Evolutionary conservation across 1,140 invertebrate genomes (phyloP), one percentile per base, ranked within the genome.

Genomic region (Chlorops oryzae): DNA sequence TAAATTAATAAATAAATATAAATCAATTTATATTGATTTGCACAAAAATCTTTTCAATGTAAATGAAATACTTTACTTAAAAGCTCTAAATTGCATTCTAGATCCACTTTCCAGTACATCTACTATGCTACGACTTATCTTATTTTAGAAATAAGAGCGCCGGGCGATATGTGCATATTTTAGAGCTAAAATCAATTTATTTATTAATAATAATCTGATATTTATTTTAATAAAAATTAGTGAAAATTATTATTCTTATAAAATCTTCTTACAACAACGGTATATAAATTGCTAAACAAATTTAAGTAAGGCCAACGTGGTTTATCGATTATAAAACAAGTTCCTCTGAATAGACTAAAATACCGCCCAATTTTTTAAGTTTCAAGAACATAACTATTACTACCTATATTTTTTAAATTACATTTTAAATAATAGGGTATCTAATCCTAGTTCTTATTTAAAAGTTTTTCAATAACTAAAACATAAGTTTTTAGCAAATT

Each of bases 71-170:
- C 73, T 77, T 69, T 75, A 57, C 59, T 60, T 64, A 66, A 61
- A 78, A 79, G 72, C 70, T 78, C 67, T 75, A 75, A 66, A 73
- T 74, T 74, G 63, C 67, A 65, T 74, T 76, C 77, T 74, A 81
- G 77, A 76, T 71, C 73, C 73, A 81, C 71, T 76, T 83, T 83
- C 81, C 79, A 79, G 73, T 81, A 82, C 66, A 65, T 75, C 78
- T 80, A 83, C 81, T 83, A 74, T 83, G 81, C 83, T 83, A 82
- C 81, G 81, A 83, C 80, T 83, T 83, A 77, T 81, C 76, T 75
- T 73, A 75, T 70, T 69, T 76, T 76, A 70, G 57, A 73, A 75
- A 73, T 72, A 74, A 80, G 76, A 83, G 72, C 74, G 81, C 83
- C 79, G 80, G 80, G 80, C 80, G 76, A 82, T 84, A 77, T 82